These are phyloP conservation scores for Camelus bactrianus DNA, from an alignment of 2,113 vertebrate genomes.

Conservation along the genomic window DNA sequence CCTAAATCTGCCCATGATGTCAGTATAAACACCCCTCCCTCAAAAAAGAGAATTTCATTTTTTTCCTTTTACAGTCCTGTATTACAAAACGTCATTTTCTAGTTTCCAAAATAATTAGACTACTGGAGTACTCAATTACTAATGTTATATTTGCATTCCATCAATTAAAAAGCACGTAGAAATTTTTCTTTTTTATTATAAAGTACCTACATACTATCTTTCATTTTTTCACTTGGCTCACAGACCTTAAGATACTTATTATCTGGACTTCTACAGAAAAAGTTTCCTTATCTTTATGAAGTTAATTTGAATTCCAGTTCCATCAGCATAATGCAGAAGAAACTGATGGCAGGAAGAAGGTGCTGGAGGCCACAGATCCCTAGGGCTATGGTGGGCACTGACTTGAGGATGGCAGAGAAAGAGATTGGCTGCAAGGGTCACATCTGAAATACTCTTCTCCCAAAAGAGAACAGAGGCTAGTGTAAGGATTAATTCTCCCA, in stretches of 20 bases:
- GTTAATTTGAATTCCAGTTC: background rate
- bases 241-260: background rate
- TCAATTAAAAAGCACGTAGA: background rate
- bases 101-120: background rate
- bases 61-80: background rate
- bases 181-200: background rate
- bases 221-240: background rate
- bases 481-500: background rate
- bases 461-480: background rate
- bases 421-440: background rate
- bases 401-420: background rate
- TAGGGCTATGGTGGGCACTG: background rate
- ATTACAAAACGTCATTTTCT: slow-evolving; percentile 15
- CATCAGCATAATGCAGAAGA: background rate
- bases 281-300: background rate
- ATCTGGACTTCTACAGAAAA: background rate
- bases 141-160: background rate
- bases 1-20: background rate
- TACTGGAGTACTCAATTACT: background rate
- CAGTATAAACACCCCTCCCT: background rate
- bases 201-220: background rate
- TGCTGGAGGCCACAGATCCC: background rate
- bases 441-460: background rate
- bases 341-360: background rate
- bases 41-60: background rate